Percentiles rank a stretch among this genome's conserved stretches.
Evolutionary conservation across 2,113 vertebrate species (phyloP).

Genomic region (Phyllopteryx taeniolatus): DNA sequence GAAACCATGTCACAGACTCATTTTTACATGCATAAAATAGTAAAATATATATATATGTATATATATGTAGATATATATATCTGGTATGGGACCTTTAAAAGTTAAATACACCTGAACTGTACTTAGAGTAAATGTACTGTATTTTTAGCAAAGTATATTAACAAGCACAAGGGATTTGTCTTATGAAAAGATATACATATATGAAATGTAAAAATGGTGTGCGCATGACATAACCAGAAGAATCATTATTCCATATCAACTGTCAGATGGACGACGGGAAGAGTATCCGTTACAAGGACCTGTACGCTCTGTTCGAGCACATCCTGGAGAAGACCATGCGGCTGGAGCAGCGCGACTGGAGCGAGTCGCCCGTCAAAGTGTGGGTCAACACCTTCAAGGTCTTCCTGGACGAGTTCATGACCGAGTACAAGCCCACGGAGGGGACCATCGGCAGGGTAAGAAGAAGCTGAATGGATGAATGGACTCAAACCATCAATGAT

Average conservation of each 20-base stretch:
- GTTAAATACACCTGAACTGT: too few species aligned
- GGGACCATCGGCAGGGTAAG: constrained; percentile 80
- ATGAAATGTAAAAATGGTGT: too few species aligned
- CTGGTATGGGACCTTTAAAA: too few species aligned
- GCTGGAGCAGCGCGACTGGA: constrained; percentile 89
- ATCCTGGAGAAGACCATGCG: constrained; percentile 97
- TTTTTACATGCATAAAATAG: too few species aligned
- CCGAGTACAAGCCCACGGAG: constrained; percentile 87
- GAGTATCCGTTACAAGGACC: constrained; percentile 93
- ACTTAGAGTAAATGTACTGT: too few species aligned
- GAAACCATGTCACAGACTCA: too few species aligned
- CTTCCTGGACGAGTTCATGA: constrained; percentile 96
- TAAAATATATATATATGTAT: too few species aligned
- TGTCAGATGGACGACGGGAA: constrained; percentile 90
- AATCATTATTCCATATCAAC: not conserved
- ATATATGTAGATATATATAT: too few species aligned
- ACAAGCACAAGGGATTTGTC: too few species aligned
- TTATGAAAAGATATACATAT: too few species aligned
- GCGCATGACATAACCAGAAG: too few species aligned
- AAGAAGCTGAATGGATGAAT: not conserved
- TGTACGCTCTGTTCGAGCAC: constrained; percentile 92
- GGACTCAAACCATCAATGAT: not conserved
- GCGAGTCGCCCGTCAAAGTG: constrained; percentile 92
- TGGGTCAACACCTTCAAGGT: constrained; percentile 99
- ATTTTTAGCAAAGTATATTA: too few species aligned